Evolutionary conservation across 1,140 invertebrate species (phyloP).

Genomic region (Stegodyphus mimosarum): DNA sequence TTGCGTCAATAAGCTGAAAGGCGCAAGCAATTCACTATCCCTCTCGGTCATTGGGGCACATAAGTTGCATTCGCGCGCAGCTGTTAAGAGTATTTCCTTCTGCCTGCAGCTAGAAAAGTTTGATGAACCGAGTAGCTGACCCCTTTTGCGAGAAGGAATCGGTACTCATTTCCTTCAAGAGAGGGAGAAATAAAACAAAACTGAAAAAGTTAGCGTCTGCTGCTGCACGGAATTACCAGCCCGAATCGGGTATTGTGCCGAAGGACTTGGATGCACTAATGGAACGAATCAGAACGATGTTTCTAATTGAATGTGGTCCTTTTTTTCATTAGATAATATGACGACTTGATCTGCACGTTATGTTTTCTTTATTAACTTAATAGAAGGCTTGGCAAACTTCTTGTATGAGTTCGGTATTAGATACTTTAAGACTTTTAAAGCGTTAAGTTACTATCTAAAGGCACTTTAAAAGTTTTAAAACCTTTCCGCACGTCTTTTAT

Average conservation of each 20-base stretch:
- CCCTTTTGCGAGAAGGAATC: background rate
- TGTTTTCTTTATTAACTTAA: too few relatives aligned
- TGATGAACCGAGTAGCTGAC: constrained; percentile 31
- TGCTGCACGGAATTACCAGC: background rate
- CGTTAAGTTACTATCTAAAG: too few relatives aligned
- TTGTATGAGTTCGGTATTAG: too few relatives aligned
- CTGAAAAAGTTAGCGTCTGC: background rate
- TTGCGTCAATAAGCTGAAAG: background rate
- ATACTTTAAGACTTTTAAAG: too few relatives aligned
- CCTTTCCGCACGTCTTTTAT: too few relatives aligned
- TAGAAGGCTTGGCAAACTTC: too few relatives aligned
- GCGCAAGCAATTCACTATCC: constrained; percentile 4
- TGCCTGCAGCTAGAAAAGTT: constrained; percentile 1
- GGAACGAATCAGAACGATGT: background rate
- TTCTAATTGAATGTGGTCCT: too few relatives aligned
- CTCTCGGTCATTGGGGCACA: constrained; percentile 16
- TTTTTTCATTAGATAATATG: too few relatives aligned
- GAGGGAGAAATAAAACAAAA: background rate
- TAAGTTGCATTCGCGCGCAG: background rate
- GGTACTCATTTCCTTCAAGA: background rate
- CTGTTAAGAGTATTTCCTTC: background rate
- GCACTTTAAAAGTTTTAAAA: too few relatives aligned
- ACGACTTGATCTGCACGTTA: too few relatives aligned
- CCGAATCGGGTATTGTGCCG: background rate
- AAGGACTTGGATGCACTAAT: background rate